A percentile compares a stretch with the other conserved stretches of the same genome.
Evolutionary conservation across 1,140 invertebrate species (phyloP).

Genomic region (Drosophila leontia): DNA sequence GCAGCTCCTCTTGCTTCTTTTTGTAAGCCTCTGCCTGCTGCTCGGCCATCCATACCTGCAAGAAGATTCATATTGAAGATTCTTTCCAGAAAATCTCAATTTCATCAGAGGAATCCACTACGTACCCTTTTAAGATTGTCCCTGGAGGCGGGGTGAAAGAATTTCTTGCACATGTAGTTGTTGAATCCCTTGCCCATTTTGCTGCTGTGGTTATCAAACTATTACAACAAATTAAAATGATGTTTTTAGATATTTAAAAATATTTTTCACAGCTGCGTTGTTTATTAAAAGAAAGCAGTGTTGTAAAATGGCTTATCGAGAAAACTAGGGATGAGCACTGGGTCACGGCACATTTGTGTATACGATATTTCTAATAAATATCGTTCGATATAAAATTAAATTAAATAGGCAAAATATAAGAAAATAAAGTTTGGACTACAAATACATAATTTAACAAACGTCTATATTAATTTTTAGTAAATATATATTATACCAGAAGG

Average conservation of each 20-base stretch:
- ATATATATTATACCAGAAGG: too few relatives aligned
- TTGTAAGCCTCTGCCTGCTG: conserved; percentile 98
- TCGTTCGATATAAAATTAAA: neutral
- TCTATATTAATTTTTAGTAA: too few relatives aligned
- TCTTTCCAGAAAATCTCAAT: neutral
- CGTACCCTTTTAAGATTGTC: conserved; percentile 99
- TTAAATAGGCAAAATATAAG: neutral
- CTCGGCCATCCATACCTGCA: conserved; percentile 99
- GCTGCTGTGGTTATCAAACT: conserved; percentile 10
- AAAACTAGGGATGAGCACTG: conserved; percentile 1
- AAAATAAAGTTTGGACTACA: neutral
- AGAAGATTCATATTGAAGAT: conserved; percentile 29
- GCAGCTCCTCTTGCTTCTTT: conserved; percentile 98
- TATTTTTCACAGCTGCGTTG: conserved; percentile 18
- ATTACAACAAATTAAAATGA: neutral
- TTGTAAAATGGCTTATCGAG: neutral
- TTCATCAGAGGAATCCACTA: neutral
- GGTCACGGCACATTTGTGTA: neutral
- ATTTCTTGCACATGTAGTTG: conserved; percentile 99
- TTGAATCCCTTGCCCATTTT: conserved; percentile 99
- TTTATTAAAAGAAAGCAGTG: conserved; percentile 8
- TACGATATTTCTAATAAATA: neutral
- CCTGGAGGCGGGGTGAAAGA: conserved; percentile 99
- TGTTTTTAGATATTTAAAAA: conserved; percentile 13
- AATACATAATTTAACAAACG: too few relatives aligned